phyloP scores from a whole-genome alignment of 2,888 invertebrate genomes.

The Drosophila fulvimacula region DNA sequence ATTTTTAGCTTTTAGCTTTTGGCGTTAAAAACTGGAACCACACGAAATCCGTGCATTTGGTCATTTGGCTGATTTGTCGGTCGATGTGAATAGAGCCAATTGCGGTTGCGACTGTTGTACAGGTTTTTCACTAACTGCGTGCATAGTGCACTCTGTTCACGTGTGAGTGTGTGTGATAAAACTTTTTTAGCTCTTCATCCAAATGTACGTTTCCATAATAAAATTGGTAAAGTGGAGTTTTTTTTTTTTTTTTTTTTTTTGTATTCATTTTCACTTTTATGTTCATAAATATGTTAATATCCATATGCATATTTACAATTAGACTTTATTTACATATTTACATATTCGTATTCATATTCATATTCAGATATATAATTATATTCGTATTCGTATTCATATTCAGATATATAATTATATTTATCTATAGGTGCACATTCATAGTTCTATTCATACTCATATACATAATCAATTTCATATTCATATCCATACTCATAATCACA shows the following conservation, averaged over 20 bases:
- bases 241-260: neutral
- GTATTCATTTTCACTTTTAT: neutral
- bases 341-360: neutral
- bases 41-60: conserved; percentile 27
- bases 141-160: too few relatives aligned
- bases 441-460: neutral
- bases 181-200: neutral
- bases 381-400: neutral
- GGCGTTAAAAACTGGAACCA: conserved; percentile 15
- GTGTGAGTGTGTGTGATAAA: neutral
- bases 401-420: neutral
- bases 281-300: neutral
- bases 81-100: conserved; percentile 20
- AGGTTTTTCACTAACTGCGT: neutral
- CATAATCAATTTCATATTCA: neutral
- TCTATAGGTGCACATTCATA: neutral
- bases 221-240: neutral
- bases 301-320: neutral
- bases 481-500: neutral
- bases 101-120: conserved; percentile 15
- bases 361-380: neutral
- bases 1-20: conserved; percentile 10
- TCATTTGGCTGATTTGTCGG: conserved; percentile 29
- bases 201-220: neutral
- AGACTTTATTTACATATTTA: neutral